Conservation (phyloP, 2,113 vertebrate species). For the Pampusana beccarii region DNA sequence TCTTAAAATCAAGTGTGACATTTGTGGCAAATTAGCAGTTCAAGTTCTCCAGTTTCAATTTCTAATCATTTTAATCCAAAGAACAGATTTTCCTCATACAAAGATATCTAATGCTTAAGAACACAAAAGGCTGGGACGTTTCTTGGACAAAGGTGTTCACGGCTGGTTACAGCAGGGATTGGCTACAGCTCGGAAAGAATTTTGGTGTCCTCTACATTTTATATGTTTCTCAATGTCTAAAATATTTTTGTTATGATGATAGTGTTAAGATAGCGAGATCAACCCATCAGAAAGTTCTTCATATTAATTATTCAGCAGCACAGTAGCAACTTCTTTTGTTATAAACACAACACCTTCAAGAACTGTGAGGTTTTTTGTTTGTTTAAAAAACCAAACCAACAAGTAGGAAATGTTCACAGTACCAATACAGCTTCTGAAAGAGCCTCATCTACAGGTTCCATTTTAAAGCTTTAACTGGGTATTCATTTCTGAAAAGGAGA, state of each 20-base stretch:
- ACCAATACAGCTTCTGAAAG: neutral
- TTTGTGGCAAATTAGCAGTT: accelerated
- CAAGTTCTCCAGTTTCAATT: neutral
- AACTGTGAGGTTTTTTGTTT: accelerated
- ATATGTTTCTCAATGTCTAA: too few relatives aligned
- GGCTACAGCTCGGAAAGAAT: neutral
- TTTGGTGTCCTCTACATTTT: accelerated
- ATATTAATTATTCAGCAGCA: accelerated
- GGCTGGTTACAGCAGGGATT: neutral
- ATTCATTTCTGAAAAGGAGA: neutral
- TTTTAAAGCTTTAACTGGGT: accelerated
- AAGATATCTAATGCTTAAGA: neutral
- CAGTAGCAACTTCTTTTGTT: neutral
- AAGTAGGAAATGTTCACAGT: neutral
- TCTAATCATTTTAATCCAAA: neutral
- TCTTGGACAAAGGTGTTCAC: neutral
- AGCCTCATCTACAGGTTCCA: accelerated
- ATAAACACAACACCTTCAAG: neutral
- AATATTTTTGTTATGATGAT: accelerated
- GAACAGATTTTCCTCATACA: neutral
- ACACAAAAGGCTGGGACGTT: neutral
- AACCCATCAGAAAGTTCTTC: neutral
- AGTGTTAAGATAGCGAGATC: neutral
- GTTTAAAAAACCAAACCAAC: neutral
- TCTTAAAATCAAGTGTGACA: neutral